Base-by-base conservation (phyloP, 2,113 vertebrate species). In the Macquaria australasica region DNA sequence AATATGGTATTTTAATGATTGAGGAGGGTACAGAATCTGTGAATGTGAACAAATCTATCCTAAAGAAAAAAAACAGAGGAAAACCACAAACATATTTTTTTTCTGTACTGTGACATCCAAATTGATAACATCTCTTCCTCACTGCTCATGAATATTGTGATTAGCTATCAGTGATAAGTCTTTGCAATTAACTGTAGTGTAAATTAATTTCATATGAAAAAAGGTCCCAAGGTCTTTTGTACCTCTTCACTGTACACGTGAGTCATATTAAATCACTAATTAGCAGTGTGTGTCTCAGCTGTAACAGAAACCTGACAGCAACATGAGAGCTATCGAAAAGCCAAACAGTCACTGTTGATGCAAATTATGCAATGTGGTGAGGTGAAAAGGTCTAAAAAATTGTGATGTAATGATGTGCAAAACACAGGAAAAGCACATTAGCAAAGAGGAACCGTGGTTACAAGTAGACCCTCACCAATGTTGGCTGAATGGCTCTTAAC, bases 41-140 rank as follows among this genome's bases (percentile, higher is more conserved):
- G 16, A 56, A 37, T 18, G 4, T 63, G 25, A 28, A 28, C 25
- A 58, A 34, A 50, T 48, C 18, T 45, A 45, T 41, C 15, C 16
- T 43, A 39, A 8, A 37, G 0, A 2, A 76, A 14, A 14, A 55
- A 39, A 51, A 37, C 1, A 23, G 3, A 6, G 14, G 3, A 25
- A 14, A 58, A 28, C 21, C 4, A 74, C 41, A 23, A 60, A 48
- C 8, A 28, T 20, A 18, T 18, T 51, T 37, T 23, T n/a, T 73
- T 34, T 66, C 48, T 43, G 4, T 41, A 37, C 9, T 63, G n/a
- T 70, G 28, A 79, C 34, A 75, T 64, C 20, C 58, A 76, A 56
- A 34, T 37, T 64, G 8, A 51, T 71, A 14, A 62, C 2, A 48
- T 31, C 28, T 31, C 45, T 16, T 39, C 31, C 62, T 53, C 53